Evolutionary conservation across 2,113 vertebrate genomes (phyloP), one percentile per base, ranked within the genome.

Genomic region (Miniopterus natalensis): DNA sequence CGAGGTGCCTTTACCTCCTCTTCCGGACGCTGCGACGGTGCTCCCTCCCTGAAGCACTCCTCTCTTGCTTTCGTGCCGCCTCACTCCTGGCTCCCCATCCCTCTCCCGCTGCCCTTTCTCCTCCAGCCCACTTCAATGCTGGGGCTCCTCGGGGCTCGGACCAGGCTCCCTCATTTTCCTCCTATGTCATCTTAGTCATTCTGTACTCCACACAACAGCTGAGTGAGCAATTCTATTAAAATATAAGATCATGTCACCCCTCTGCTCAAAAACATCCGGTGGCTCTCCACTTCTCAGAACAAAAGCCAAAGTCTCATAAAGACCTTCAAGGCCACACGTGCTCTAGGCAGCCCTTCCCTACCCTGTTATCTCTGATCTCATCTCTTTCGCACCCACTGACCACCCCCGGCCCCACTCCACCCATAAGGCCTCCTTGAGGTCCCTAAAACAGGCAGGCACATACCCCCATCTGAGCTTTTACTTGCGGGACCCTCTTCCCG

Each of bases 211-310:
- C 15, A 51, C 15, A 59, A 47, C 29, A 29, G 42, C 49, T 80
- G 12, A 81, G 3, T 57, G 31, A 73, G 78, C 47, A 57, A 0
- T 66, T 73, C 78, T 66, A 3, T 66, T 75, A 70, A 79, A 66
- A 86, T 36, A 20, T 3, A 61, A 80, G 27, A 80, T 87, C 51
- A 59, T 21, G 63, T 45, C 65, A 73, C 66, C 74, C 14, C 42
- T 70, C 84, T 92, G 20, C 88, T 74, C 49, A 51, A 68, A 68
- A 45, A 40, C 27, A 84, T 71, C 88, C 66, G 25, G 51, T 68
- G 61, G 20, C 84, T 92, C 65, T 65, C 84, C 68, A 47, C 36
- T 79, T 73, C 47, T 88, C 84, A 61, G 66, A 68, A 90, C 23
- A 66, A 68, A 90, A 74, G 45, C 36, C 29, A 55, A 55, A 83